Percentiles rank a stretch among this genome's conserved stretches.
Conservation (phyloP, 2,113 vertebrate species). For the Cnemophilus loriae region DNA sequence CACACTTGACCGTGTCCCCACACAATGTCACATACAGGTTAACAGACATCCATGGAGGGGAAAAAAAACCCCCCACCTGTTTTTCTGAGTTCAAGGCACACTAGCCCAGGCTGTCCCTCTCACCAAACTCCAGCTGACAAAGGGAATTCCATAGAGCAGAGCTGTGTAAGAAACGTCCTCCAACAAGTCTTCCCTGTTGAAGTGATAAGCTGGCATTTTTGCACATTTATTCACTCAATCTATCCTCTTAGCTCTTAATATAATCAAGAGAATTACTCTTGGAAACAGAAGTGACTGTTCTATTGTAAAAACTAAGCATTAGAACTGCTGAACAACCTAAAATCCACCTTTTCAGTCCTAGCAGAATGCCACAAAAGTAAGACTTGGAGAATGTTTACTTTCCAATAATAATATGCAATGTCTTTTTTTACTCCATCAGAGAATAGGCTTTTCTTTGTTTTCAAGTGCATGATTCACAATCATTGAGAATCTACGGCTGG, state of each 20-base stretch:
- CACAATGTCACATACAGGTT: not conserved
- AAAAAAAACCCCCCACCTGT: rapidly evolving
- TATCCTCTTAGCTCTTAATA: not conserved
- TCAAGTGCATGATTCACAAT: not conserved
- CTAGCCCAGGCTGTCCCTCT: not conserved
- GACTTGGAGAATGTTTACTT: not conserved
- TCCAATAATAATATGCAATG: not conserved
- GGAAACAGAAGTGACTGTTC: not conserved
- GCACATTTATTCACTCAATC: not conserved
- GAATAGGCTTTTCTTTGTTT: not conserved
- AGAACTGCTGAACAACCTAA: not conserved
- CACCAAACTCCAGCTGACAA: not conserved
- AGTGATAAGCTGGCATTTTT: not conserved
- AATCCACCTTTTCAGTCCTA: not conserved
- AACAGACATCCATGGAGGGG: not conserved
- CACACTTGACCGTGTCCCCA: not conserved
- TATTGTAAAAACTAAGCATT: not conserved
- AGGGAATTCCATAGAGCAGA: not conserved
- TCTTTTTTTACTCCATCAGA: not conserved
- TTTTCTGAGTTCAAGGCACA: not conserved
- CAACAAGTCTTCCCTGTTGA: not conserved
- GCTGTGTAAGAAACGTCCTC: not conserved
- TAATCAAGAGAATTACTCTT: not conserved
- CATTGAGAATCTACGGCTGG: not conserved
- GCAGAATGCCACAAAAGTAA: not conserved